Percentiles rank a stretch among this genome's conserved stretches.
phyloP scores from a whole-genome alignment of 2,888 invertebrate genomes.

The Entomobrya proxima region DNA sequence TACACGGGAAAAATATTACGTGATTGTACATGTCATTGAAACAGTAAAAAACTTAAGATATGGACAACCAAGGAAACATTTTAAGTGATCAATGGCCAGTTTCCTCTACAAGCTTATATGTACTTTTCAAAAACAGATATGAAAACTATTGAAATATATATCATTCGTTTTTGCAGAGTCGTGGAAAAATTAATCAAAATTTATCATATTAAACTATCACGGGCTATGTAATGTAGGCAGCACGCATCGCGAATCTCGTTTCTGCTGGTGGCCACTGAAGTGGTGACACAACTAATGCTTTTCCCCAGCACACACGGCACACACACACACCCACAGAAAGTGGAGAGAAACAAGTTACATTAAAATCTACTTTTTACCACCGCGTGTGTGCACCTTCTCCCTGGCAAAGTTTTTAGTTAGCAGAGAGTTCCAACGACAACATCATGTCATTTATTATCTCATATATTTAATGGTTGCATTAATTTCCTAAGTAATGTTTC shows the following conservation, averaged over 20 bases:
- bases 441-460: not conserved
- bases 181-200: not conserved
- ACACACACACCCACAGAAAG: too few relatives aligned
- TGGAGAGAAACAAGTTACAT: too few relatives aligned
- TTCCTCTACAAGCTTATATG: too few relatives aligned
- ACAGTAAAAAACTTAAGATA: conserved; percentile 37
- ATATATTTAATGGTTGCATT: conserved; percentile 9
- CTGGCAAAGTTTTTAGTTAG: too few relatives aligned
- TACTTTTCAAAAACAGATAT: too few relatives aligned
- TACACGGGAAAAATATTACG: conserved; percentile 36
- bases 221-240: not conserved
- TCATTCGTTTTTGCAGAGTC: not conserved
- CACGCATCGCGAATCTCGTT: too few relatives aligned
- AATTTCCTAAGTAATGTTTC: conserved; percentile 21
- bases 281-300: not conserved
- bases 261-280: too few relatives aligned
- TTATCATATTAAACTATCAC: not conserved
- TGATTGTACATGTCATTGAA: conserved; percentile 24
- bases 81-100: conserved; percentile 9
- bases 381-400: too few relatives aligned
- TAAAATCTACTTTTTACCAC: too few relatives aligned
- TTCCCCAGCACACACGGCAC: not conserved
- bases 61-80: conserved; percentile 36
- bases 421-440: too few relatives aligned
- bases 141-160: not conserved